Evolutionary conservation across 2,888 invertebrate genomes (phyloP).

Genomic region (Hirtodrosophila duncani): DNA sequence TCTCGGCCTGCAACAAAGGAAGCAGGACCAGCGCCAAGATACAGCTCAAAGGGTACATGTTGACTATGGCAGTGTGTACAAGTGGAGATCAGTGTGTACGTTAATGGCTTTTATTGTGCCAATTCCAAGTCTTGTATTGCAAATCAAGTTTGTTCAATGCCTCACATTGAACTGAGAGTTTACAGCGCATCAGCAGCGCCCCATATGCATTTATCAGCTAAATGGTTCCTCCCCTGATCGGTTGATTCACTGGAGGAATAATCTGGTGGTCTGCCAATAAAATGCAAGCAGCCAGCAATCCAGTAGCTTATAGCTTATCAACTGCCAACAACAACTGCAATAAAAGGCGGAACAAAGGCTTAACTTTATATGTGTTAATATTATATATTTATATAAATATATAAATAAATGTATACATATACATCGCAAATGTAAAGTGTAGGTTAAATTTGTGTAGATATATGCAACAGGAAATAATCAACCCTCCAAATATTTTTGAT

Average conservation of each 20-base stretch:
- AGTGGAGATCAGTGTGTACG: no score
- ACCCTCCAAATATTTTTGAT: no score
- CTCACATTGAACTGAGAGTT: constrained; percentile 27
- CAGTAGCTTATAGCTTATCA: no score
- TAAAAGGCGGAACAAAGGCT: constrained; percentile 9
- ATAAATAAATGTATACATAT: neutral
- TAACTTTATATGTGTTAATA: no score
- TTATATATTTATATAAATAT: neutral
- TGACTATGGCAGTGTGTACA: constrained; percentile 20
- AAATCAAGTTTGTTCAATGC: constrained; percentile 20
- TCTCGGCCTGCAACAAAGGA: constrained; percentile 24
- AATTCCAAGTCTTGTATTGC: constrained; percentile 5
- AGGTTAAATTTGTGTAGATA: no score
- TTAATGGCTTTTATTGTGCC: no score
- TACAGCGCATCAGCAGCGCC: neutral
- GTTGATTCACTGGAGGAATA: no score
- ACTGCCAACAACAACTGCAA: constrained; percentile 12
- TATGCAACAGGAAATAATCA: no score
- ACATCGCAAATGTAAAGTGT: no score
- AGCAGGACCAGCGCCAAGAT: constrained; percentile 14
- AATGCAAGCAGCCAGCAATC: no score
- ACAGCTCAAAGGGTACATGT: constrained; percentile 34
- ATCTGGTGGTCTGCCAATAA: no score
- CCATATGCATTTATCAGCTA: constrained; percentile 7
- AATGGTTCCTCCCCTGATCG: no score